A percentile compares a stretch with the other conserved stretches of the same genome.
These are phyloP conservation scores for Chrysomela aeneicollis DNA, from an alignment of 2,888 invertebrate genomes.

Conservation along the genomic window DNA sequence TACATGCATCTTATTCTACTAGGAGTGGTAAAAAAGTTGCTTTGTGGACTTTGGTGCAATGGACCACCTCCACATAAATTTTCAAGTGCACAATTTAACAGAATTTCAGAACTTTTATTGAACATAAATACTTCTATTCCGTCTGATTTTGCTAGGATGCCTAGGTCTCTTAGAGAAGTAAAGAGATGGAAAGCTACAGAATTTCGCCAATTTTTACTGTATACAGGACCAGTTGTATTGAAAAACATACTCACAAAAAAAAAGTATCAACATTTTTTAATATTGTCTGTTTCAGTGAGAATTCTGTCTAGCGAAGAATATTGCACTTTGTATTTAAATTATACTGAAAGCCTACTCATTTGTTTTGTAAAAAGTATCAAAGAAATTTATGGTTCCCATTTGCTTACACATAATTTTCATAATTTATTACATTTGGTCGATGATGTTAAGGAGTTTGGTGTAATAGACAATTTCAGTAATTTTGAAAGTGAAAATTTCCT, in stretches of 20 bases:
- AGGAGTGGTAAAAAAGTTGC: constrained; percentile 11
- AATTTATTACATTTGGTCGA: constrained; percentile 10
- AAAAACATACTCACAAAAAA: constrained; percentile 14
- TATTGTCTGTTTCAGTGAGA: constrained; percentile 17
- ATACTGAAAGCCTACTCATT: constrained; percentile 14
- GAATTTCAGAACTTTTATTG: constrained; percentile 16
- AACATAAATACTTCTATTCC: constrained; percentile 14
- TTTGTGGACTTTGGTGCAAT: constrained; percentile 17
- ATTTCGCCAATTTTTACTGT: constrained; percentile 20
- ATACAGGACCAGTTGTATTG: constrained; percentile 21
- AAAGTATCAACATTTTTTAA: constrained; percentile 11
- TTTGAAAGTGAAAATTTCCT: constrained; percentile 16
- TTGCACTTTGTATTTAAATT: constrained; percentile 12
- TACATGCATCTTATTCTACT: constrained; percentile 29
- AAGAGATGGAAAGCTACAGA: constrained; percentile 23
- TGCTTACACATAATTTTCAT: constrained; percentile 15
- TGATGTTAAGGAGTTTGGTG: constrained; percentile 16
- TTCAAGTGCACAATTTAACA: neutral
- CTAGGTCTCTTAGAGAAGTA: constrained; percentile 14
- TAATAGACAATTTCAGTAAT: constrained; percentile 15
- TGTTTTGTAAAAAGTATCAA: constrained; percentile 17
- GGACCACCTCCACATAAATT: constrained; percentile 16
- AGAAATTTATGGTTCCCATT: constrained; percentile 15
- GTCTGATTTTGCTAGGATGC: constrained; percentile 19
- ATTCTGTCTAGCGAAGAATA: constrained; percentile 11